Evolutionary conservation across 2,113 vertebrate species (phyloP), one percentile per base, ranked within the genome.

Genomic region (Chloebia gouldiae): DNA sequence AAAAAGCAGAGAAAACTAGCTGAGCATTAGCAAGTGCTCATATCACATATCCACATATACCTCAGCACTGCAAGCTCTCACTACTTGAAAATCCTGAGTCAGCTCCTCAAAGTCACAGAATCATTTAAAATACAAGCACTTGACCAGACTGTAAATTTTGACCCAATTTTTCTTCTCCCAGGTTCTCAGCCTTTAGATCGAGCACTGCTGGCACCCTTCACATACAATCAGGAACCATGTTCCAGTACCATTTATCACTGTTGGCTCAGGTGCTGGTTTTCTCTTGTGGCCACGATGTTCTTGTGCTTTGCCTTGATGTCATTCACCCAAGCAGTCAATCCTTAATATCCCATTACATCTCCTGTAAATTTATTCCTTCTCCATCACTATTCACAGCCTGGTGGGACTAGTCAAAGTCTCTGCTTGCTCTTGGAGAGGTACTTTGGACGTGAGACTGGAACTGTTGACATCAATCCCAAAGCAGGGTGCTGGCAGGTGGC

Each of bases 391-490:
- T 79, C 57, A 42, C n/a, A 76, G 42, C 37, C 47, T 51, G 31
- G 37, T 66, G 63, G 63, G 47, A 57, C 27, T 70, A 37, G 30
- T 24, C 37, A 61, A 89, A 92, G 37, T 23, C 33, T 64, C 85
- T 73, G 65, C 56, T 56, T 35, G n/a, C 61, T 86, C 81, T 76
- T 68, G 68, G 42, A 56, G 42, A 47, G 31, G 50, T 42, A 56
- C 15, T 42, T 10, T 35, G 12, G 47, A 22, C 2, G 1, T 1
- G 3, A 75, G 23, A 68, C 57, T 76, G 60, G 42, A 84, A 49
- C 14, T 9, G 28, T 15, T 53, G 54, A 35, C 49, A n/a, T 20
- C 0, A 0, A 60, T 40, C 47, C 37, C 20, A 18, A 35, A 63
- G 53, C 57, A 68, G 37, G 37, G 27, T 30, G 59, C 24, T 28